Base-by-base conservation (phyloP, 2,797 vertebrate species). In the Cephalopachus bancanus region DNA sequence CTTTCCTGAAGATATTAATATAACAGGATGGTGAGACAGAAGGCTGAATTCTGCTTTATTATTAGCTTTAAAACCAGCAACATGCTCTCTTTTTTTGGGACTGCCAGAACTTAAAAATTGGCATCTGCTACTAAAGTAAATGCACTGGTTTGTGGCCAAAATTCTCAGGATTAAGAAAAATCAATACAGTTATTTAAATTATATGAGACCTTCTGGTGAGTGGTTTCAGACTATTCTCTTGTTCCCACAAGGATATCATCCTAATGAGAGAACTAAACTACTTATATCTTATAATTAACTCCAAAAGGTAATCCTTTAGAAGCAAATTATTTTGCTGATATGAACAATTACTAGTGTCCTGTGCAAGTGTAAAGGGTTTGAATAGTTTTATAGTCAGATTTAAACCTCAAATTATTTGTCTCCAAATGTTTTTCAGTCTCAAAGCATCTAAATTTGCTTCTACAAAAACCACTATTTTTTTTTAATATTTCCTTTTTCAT, bases 21-120 rank as follows among this genome's bases (percentile, higher is more conserved):
- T 3, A 17, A 19, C 24, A 24, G 8, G 6, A 12, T 37, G 16
- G 6, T 80, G 60, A 75, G 53, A 53, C 33, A 59, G n/a, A 90
- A 75, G 28, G 17, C 81, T 87, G 64, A 71, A 30, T 53, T 24
- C 33, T 16, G 20, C 37, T 86, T 30, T 74, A 71, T 65, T 30
- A 86, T 93, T 72, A 65, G 17, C 62, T 55, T 78, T 83, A 69
- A 89, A 60, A 53, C 83, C 37, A 89, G 37, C 60, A 81, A 24
- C 16, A 7, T 80, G 37, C 30, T 67, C 6, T 26, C 33, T 59
- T 65, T 20, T 67, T 59, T 64, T 11, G 51, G 19, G 11, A 85
- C 44, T 79, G n/a, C 28, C 78, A 60, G 76, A 87, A 57, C 49
- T 78, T 51, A 83, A 94, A 91, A 96, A 78, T 5, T 74, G 17